Conservation (phyloP, 2,113 vertebrate species). For the Patagioenas fasciata region DNA sequence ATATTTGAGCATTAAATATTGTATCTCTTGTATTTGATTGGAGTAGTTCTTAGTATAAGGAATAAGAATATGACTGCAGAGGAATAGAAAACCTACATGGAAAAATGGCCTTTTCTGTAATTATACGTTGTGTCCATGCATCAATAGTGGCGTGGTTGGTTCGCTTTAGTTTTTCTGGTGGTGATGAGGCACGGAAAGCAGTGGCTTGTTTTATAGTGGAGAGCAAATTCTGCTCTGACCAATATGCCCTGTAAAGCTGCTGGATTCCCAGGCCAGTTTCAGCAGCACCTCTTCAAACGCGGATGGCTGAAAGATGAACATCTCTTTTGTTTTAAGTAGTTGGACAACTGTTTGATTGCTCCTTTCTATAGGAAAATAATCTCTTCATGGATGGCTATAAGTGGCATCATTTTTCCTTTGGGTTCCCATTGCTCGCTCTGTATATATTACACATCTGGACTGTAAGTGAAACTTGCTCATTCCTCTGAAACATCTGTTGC, state of each 20-base stretch:
- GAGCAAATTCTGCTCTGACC: neutral
- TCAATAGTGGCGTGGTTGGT: neutral
- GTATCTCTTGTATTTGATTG: neutral
- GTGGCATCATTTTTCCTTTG: constrained; percentile 65
- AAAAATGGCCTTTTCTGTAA: neutral
- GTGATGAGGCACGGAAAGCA: neutral
- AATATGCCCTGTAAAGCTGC: neutral
- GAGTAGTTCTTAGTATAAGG: neutral
- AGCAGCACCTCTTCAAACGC: constrained; percentile 8
- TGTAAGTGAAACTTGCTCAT: constrained; percentile 53
- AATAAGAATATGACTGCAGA: neutral
- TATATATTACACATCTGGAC: constrained; percentile 63
- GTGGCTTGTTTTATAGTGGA: neutral
- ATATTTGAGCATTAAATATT: constrained; percentile 4
- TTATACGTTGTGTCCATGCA: neutral
- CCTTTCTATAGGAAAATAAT: constrained; percentile 60
- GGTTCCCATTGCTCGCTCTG: constrained; percentile 44
- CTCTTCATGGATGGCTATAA: constrained; percentile 48
- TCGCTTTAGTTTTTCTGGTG: neutral
- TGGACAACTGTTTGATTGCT: constrained; percentile 62
- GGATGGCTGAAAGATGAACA: constrained; percentile 32
- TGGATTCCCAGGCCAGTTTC: neutral
- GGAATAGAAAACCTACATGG: neutral
- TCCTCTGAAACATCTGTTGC: constrained; percentile 57
- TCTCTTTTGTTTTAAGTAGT: constrained; percentile 40